Evolutionary conservation across 2,888 invertebrate species (phyloP), one percentile per base, ranked within the genome.

Genomic region (Pachycephus smyrnensis): DNA sequence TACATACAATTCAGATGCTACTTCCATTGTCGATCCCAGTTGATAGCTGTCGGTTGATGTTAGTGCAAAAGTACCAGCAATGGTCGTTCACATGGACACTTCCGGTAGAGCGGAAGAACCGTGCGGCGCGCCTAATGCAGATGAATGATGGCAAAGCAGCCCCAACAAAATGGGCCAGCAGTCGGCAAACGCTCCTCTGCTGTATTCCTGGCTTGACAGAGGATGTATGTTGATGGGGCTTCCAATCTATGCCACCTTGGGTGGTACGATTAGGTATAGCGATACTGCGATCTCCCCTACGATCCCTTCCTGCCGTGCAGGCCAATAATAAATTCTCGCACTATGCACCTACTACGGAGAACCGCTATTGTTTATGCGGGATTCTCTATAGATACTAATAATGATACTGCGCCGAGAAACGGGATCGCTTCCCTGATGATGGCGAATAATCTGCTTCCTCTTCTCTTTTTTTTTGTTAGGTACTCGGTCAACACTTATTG

Each of bases 41-140:
- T 77, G 85, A 83, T 82, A 81, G 76, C 79, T 23, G 77, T 76
- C 79, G 78, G 40, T 78, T 73, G 77, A 80, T 80, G 80, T 31
- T 68, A 69, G 75, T 31, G 68, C 33, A 75, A 40, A 75, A 71
- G 78, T 76, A 80, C 68, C 79, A 80, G 32, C 32, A 23, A 31
- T 33, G 71, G 71, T 82, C 79, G 88, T 89, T 89, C 87, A 86
- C 89, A 88, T 89, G 88, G 86, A 88, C 85, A 83, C 89, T 89
- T 88, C 88, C 88, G 94, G 94, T 80, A 90, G 93, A 77, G 94
- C 95, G 77, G 90, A 92, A 82, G 86, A 92, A 69, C 92, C 89
- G 89, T 77, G 84, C 84, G 75, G 84, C 87, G 75, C 77, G 82
- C 79, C 75, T 71, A 71, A 71, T 71, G 71, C 71, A 33, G 71